Evolutionary conservation across 2,113 vertebrate genomes (phyloP), one percentile per base, ranked within the genome.

Genomic region (Chaenocephalus aceratus): DNA sequence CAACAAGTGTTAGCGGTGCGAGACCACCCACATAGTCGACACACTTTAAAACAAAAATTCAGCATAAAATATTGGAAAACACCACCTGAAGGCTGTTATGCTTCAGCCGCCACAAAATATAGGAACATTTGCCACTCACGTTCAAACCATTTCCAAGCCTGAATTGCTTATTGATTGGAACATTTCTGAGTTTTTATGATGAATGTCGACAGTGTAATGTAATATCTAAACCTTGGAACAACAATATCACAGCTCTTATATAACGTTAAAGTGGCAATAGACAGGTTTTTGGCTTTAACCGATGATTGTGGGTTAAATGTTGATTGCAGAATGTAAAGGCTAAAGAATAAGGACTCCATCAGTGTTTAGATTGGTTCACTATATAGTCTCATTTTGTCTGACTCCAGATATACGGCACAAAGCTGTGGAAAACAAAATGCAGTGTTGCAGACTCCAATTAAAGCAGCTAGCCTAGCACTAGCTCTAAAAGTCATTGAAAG

Each of bases 11-110:
- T 30, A 45, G 45, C 18, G 57, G 36, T 21, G 77, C 12, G 6
- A 65, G 85, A 84, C 86, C 83, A 88, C 85, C 85, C 86, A 84
- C 66, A 65, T 0, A 67, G 62, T 34, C 53, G 1, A 41, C 53
- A 26, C 60, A 23, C 41, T 41, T 41, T 41, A 41, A 41, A 41
- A 41, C 36, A 1, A 41, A 41, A 48, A 74, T 59, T 26, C 65
- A 72, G 45, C 23, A 15, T 65, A 30, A 69, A 64, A 63, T 49
- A 57, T 61, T 68, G 12, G 54, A 48, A 60, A 62, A 45, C 26
- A 45, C 16, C 65, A 74, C 16, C 36, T 69, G 15, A 41, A 77
- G 30, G 14, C 10, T 23, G 46, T 30, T 41, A 16, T 18, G 41
- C 15, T 30, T 46, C 18, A 61, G 53, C 67, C 65, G 57, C 13